Base-by-base conservation (phyloP, 2,888 invertebrate genomes). In the Drosophila kambysellisi region DNA sequence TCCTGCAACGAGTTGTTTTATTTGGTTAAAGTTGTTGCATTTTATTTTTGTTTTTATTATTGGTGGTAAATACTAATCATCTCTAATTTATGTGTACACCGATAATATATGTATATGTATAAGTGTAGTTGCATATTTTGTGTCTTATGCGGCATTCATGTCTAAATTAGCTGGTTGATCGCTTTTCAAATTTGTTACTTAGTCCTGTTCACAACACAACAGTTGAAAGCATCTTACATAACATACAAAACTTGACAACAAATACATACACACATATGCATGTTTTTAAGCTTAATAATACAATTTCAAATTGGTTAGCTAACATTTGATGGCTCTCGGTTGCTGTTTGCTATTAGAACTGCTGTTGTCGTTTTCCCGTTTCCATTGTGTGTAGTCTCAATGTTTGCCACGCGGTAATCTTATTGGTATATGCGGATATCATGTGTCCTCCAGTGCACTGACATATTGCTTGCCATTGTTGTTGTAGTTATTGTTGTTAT, bases 341-440 rank as follows among this genome's bases (percentile, higher is more conserved):
- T 53, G 52, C 15, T 52, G 65, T 11, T 11, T 53, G 52, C 41
- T 62, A 20, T 33, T 51, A 35, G 9, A 50, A 12, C 2, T 59
- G 46, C 30, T 57, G 12, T n/a, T 64, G 56, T 30, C 30, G 20
- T 32, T 12, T 20, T 46, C 33, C 25, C 33, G 12, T 61, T n/a
- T 33, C 17, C 57, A 53, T 6, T 69, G 58, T 66, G 63, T 65
- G 58, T 61, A 48, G 32, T 20, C 61, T 85, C 79, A 87, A 66
- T 85, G 88, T 58, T 83, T 88, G 76, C 86, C 79, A 63, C 87
- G 88, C 56, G 90, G 83, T 65, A 87, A 77, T 76, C 86, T 86
- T 70, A 82, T 82, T 48, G 82, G 87, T 73, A 90, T 90, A 70
- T 79, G 85, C 70, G 81, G 88, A 79, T 87, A 88, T 88, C 89